Base-by-base conservation (phyloP, 2,888 invertebrate species). In the Entomobrya multifasciata region DNA sequence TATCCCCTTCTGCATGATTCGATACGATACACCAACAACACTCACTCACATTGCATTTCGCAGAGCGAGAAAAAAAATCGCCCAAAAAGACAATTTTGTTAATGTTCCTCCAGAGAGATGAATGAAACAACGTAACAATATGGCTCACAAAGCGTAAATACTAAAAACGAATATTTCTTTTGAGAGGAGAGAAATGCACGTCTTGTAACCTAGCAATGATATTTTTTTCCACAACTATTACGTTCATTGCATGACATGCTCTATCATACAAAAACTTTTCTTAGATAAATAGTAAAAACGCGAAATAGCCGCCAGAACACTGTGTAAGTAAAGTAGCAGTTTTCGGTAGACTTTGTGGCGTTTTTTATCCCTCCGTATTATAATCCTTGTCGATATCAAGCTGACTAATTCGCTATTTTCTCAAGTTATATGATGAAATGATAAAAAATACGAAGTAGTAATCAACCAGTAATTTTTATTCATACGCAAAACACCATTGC, bases 31-130 rank as follows among this genome's bases (percentile, higher is more conserved):
- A n/a, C n/a, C n/a, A n/a, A n/a, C n/a, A n/a, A n/a, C n/a, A n/a
- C n/a, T n/a, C n/a, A n/a, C n/a, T n/a, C 20, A 82, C 44, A 41
- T 49, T n/a, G 72, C 55, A 36, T 49, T 60, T 65, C 60, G 81
- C 70, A 62, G 72, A 86, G 74, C 80, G 80, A 86, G 80, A 86
- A 74, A 87, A 87, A 87, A 87, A 87, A 85, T 87, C 81, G 87
- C 88, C 88, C 81, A 90, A 89, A 90, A 90, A 90, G 88, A 89
- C 90, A 90, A 90, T 90, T 90, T 90, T 86, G 89, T 90, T 89
- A 90, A 90, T 90, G 90, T 90, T 84, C 86, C 90, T 87, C 89
- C 65, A 78, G 90, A 90, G 90, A 88, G 85, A 85, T 85, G 77
- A 82, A 87, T 76, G 83, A 81, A 81, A 77, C 82, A 60, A n/a